Percentiles rank a stretch among this genome's conserved stretches.
phyloP scores from a whole-genome alignment of 92 coral and sea anemone genomes.

The Parazoanthus atlanticus region DNA sequence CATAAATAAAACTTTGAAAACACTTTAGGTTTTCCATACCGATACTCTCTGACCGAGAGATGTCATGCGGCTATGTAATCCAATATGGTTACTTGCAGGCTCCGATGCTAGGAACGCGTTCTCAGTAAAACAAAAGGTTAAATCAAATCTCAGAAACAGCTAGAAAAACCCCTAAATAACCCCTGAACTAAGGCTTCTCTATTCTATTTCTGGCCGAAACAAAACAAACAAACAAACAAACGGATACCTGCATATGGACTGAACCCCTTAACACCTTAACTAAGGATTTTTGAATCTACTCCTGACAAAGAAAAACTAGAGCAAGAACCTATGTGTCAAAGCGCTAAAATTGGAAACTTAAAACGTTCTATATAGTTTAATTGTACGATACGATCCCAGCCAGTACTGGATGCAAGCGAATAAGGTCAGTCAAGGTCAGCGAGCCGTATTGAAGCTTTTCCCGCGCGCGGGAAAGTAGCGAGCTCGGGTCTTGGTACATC shows the following conservation, averaged over 20 bases:
- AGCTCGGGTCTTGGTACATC: no score
- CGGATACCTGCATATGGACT: neutral
- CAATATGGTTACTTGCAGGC: conserved; percentile 32
- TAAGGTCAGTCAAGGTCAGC: no score
- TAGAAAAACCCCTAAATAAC: neutral
- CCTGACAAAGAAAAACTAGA: neutral
- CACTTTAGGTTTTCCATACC: conserved; percentile 24
- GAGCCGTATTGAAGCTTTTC: no score
- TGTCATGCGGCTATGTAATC: conserved; percentile 5
- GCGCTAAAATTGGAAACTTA: neutral
- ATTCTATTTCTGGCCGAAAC: neutral
- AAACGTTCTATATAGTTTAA: neutral
- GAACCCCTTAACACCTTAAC: neutral
- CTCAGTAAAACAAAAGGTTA: conserved; percentile 1
- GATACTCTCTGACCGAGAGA: conserved; percentile 27
- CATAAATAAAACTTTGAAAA: conserved; percentile 44
- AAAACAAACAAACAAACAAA: neutral
- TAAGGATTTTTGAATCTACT: no score
- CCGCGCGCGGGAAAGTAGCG: no score
- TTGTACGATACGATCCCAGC: neutral
- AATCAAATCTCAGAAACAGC: conserved; percentile 3
- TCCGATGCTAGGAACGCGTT: neutral
- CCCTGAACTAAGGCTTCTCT: neutral
- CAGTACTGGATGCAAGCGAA: neutral
- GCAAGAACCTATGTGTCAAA: neutral